These are phyloP conservation scores for Aix galericulata DNA, from an alignment of 2,113 vertebrate species.

Conservation along the genomic window DNA sequence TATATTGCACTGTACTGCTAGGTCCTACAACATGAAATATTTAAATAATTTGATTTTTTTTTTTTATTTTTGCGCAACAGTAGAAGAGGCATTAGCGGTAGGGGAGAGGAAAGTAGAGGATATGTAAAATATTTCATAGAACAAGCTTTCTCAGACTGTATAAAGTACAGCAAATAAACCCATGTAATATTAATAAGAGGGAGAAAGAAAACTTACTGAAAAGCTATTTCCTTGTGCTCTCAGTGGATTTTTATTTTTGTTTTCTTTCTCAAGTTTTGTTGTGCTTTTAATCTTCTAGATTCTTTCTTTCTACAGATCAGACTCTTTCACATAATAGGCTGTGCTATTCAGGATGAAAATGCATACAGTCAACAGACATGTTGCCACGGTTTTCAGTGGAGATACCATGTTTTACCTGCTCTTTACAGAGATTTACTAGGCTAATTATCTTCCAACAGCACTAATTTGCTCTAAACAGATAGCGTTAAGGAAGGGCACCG, in stretches of 20 bases:
- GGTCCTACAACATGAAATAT: conserved; percentile 48
- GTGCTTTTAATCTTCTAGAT: background rate
- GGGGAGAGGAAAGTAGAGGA: background rate
- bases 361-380: background rate
- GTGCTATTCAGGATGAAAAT: background rate
- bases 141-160: background rate
- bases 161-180: conserved; percentile 2
- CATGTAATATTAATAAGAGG: conserved; percentile 16
- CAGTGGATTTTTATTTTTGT: background rate
- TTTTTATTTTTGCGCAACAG: background rate
- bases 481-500: background rate
- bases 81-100: background rate
- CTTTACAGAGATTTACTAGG: background rate
- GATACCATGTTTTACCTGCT: background rate
- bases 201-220: background rate
- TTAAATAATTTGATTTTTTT: conserved; percentile 50
- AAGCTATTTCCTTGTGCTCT: background rate
- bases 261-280: background rate
- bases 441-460: background rate
- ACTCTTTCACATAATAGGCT: background rate
- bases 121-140: conserved; percentile 25
- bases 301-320: background rate
- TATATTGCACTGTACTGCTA: background rate
- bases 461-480: background rate
- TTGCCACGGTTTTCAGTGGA: background rate